Base-by-base conservation (phyloP, 1,140 invertebrate species). In the Procambarus clarkii region DNA sequence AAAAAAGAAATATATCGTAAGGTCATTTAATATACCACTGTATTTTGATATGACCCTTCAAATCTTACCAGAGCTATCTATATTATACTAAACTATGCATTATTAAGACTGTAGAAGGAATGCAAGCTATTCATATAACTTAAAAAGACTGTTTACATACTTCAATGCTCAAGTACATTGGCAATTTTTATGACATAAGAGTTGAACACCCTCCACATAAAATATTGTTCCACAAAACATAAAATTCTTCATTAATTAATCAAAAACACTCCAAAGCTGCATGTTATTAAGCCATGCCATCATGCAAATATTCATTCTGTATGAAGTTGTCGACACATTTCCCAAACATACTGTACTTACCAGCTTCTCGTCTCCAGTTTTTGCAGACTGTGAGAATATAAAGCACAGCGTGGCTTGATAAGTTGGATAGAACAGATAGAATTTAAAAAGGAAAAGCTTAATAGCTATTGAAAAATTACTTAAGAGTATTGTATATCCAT, bases 301-400 rank as follows among this genome's bases (percentile, higher is more conserved):
- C 69, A 74, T 74, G 69, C 69, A 74, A 74, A 34, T 74, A 74
- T 74, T 44, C 34, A 74, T 24, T 21, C 11, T 2, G n/a, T 34
- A 74, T 34, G 34, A n/a, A 74, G 4, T 24, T 24, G n/a, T 34
- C 7, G 11, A 74, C 34, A 74, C n/a, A 34, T 74, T 34, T 24
- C 5, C 69, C n/a, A 34, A 34, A 74, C 5, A 34, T 34, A 54
- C 84, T 86, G 34, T 34, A 69, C 84, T 86, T 69, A 86, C 84
- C 84, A 86, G 44, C 46, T 86, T 86, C 34, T 86, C 84, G 7
- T 86, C 84, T n/a, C 69, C 74, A 77, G 58, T 86, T 60, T 86
- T 86, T 48, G 84, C 84, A 74, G 84, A 86, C 84, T 86, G 84
- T 77, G 74, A 48, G 71, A 84, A 83, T n/a, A 60, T 64, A 83